phyloP scores from a whole-genome alignment of 2,888 invertebrate species.

The Polymixis flavicincta region DNA sequence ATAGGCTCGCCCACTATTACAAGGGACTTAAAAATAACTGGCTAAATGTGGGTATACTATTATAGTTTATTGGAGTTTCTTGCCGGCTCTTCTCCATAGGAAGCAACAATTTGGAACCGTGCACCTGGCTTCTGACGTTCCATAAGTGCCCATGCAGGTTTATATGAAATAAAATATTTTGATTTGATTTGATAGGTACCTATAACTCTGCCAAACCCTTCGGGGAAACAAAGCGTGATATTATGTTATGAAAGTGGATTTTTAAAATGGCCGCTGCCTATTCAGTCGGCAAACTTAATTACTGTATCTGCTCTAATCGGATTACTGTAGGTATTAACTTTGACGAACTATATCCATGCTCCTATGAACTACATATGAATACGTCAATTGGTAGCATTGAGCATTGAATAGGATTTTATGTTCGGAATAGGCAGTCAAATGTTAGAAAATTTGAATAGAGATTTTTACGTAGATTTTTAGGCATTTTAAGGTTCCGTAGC shows the following conservation, averaged over 20 bases:
- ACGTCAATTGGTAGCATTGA: slow-evolving; percentile 26
- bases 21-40: too few species aligned
- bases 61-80: too few species aligned
- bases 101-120: too few species aligned
- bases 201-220: too few species aligned
- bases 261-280: slow-evolving; percentile 13
- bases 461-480: not conserved
- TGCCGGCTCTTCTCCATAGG: too few species aligned
- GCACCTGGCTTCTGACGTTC: too few species aligned
- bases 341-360: slow-evolving; percentile 23
- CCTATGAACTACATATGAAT: slow-evolving; percentile 26
- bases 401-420: slow-evolving; percentile 15
- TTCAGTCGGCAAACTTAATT: slow-evolving; percentile 45
- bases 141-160: too few species aligned
- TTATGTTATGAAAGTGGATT: not conserved
- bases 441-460: not conserved
- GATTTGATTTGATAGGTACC: too few species aligned
- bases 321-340: slow-evolving; percentile 48
- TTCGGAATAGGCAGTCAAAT: slow-evolving; percentile 10
- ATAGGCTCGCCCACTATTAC: too few species aligned
- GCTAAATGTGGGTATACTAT: too few species aligned
- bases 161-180: too few species aligned
- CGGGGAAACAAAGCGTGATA: not conserved
- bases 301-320: slow-evolving; percentile 44
- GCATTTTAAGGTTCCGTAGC: not conserved